These are phyloP conservation scores for Dromococcyx pavoninus DNA, from an alignment of 2,797 vertebrate genomes.

Conservation along the genomic window DNA sequence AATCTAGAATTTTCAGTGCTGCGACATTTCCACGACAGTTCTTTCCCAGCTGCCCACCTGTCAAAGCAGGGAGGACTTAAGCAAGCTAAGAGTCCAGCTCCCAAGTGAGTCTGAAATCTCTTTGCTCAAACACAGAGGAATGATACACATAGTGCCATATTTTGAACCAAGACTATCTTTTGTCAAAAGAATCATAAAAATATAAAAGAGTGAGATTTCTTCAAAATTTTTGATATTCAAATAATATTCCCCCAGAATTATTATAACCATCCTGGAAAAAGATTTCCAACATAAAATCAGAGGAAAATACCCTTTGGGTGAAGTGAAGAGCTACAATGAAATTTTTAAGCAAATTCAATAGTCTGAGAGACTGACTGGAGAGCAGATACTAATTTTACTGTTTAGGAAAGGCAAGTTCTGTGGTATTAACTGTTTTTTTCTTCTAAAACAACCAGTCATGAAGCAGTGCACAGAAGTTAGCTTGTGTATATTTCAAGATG, in stretches of 20 bases:
- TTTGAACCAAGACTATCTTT: neutral
- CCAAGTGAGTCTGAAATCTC: neutral
- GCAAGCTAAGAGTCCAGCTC: neutral
- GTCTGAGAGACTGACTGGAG: neutral
- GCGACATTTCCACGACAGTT: neutral
- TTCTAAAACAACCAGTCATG: neutral
- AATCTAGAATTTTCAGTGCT: neutral
- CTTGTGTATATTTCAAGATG: neutral
- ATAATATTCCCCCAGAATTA: neutral
- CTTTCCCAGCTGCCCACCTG: neutral
- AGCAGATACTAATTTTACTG: neutral
- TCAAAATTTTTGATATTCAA: neutral
- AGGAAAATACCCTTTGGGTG: neutral
- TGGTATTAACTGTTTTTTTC: neutral
- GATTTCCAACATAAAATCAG: neutral
- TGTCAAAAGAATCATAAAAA: neutral
- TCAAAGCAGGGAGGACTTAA: neutral
- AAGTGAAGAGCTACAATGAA: neutral
- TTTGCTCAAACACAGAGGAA: neutral
- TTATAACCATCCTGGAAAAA: neutral
- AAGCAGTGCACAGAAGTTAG: neutral
- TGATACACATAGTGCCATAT: neutral
- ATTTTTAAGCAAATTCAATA: neutral
- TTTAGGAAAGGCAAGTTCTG: neutral
- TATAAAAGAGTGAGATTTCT: neutral